Evolutionary conservation across 2,797 vertebrate species (phyloP), one percentile per base, ranked within the genome.

Genomic region (Phrynocephalus forsythii): DNA sequence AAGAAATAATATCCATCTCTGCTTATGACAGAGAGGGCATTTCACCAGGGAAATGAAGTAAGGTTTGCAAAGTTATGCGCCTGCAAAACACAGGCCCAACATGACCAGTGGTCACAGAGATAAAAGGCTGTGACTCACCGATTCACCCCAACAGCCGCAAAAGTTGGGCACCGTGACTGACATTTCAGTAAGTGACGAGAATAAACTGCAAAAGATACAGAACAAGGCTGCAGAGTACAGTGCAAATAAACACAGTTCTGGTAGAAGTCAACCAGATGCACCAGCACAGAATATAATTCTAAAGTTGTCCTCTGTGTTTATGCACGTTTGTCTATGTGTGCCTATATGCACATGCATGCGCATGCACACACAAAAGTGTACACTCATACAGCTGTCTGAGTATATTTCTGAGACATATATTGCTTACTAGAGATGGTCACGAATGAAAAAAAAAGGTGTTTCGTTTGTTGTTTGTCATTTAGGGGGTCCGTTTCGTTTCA

Each of bases 101-200:
- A 88, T 88, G 87, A 88, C 87, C 87, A 67, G 83, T 88, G 87
- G 87, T 88, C 87, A 88, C 83, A 85, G 85, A 85, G 87, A 88
- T 88, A 88, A 88, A 85, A 85, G 87, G 78, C 83, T 88, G 83
- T 88, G 87, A 85, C 87, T 88, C 79, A 88, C 79, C 71, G 87
- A 88, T 88, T 88, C 87, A 88, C 87, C 87, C 87, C 87, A 88
- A 85, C 79, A 88, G 83, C 83, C 83, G 66, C 87, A 81, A 82
- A 88, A 88, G 83, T 88, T 88, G 87, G 87, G 79, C 80, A 88
- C 79, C 87, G 83, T 88, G 87, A 88, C 87, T 85, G 87, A 88
- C 87, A 85, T 88, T 88, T 88, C 33, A 67, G 83, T 8, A 71
- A 88, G 83, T 88, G 87, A 88, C 87, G 85, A 38, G 87, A 88